Conservation (phyloP, 2,888 invertebrate species). For the Hedya salicella region DNA sequence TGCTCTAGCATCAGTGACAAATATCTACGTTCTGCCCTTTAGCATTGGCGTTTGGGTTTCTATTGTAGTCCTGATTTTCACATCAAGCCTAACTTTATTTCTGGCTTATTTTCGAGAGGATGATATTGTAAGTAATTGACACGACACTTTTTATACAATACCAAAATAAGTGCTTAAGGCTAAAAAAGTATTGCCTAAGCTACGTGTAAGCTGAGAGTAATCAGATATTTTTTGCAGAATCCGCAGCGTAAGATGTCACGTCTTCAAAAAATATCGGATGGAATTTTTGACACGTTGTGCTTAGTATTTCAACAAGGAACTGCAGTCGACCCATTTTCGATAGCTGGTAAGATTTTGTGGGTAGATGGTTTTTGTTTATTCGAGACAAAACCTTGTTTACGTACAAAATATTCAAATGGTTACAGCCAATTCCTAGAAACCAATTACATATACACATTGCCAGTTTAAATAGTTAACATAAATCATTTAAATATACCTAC, state of each 20-base stretch:
- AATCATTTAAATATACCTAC: too few relatives aligned
- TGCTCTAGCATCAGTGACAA: constrained; percentile 45
- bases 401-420: too few relatives aligned
- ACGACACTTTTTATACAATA: too few relatives aligned
- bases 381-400: too few relatives aligned
- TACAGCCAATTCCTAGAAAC: too few relatives aligned
- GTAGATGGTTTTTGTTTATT: too few relatives aligned
- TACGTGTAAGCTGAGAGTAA: too few relatives aligned
- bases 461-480: too few relatives aligned
- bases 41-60: constrained; percentile 44
- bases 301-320: constrained; percentile 48
- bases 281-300: constrained; percentile 43
- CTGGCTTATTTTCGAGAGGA: constrained; percentile 34
- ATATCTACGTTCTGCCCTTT: constrained; percentile 48
- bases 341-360: constrained; percentile 35
- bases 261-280: constrained; percentile 33
- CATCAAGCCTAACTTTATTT: constrained; percentile 20
- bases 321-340: constrained; percentile 39
- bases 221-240: constrained; percentile 37
- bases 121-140: constrained; percentile 20
- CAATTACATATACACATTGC: too few relatives aligned
- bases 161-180: too few relatives aligned
- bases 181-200: too few relatives aligned
- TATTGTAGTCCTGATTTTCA: constrained; percentile 23
- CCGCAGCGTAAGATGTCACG: constrained; percentile 15